Base-by-base conservation (phyloP, 2,797 vertebrate genomes). In the Crax fasciolata region DNA sequence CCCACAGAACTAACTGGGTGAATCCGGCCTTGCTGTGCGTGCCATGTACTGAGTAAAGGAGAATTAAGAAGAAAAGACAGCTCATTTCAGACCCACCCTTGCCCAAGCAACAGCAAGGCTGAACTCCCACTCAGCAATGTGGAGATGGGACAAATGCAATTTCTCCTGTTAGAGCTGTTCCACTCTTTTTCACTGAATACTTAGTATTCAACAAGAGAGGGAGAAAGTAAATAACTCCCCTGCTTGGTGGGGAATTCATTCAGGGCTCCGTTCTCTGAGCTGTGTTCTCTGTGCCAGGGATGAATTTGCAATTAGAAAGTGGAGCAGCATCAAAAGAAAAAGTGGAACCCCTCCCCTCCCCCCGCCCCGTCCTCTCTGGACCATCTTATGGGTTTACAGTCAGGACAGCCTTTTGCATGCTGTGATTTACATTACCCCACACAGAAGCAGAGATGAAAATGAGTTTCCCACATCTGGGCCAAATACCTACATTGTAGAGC, bases 81-180 rank as follows among this genome's bases (percentile, higher is more conserved):
- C 71, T 76, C 52, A 55, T 48, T 92, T 92, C 89, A 93, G 81
- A 87, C 89, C 89, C 30, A 82, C 73, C 57, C 79, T 67, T 30
- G 72, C 74, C 38, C 44, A 63, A 90, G 3, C 6, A 84, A 84
- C 73, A 84, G 70, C 49, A 65, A 72, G 32, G 76, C 74, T 86
- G 67, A 84, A 90, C 88, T 95, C 73, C 59, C 81, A 87, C 81
- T 77, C 84, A 80, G 21, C 44, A 83, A 85, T 10, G 38, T 54
- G 57, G 75, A 77, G 82, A 95, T 24, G 48, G 87, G 57, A 92
- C 52, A 74, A 25, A n/a, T 0, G 61, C 15, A 87, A 13, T 71
- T 84, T 63, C 72, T 87, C 72, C 48, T 38, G 21, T 49, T 79
- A 57, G 89, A 95, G 44, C 61, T 91, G 76, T 32, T 92, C 38